A percentile compares a stretch with the other conserved stretches of the same genome.
These are phyloP conservation scores for Diadophis punctatus DNA, from an alignment of 2,113 vertebrate genomes.

Conservation along the genomic window DNA sequence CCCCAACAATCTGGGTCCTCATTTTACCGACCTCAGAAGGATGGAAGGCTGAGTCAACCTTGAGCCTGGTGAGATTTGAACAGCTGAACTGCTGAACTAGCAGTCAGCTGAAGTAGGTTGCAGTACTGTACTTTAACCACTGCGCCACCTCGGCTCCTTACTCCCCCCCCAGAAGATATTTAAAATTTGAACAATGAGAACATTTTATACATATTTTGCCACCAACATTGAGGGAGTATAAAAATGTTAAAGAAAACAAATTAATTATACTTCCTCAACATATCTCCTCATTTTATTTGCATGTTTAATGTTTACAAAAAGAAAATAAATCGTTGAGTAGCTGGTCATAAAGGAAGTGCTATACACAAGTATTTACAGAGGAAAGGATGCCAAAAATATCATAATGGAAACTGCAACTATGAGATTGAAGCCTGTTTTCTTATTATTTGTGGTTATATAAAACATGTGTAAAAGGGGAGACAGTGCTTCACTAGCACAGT, in stretches of 20 bases:
- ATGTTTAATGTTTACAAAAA: background rate
- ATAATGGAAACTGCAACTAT: background rate
- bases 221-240: background rate
- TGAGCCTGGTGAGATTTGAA: too few species aligned
- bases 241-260: background rate
- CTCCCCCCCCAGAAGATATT: background rate
- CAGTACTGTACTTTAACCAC: too few species aligned
- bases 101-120: too few species aligned
- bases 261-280: background rate
- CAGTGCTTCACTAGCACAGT: background rate
- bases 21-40: too few species aligned
- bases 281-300: background rate
- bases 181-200: background rate
- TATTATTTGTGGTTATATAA: background rate
- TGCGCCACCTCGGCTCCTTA: too few species aligned
- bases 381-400: background rate
- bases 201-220: background rate
- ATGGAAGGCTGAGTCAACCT: too few species aligned
- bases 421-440: background rate
- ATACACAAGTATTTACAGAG: background rate
- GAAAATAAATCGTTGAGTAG: background rate
- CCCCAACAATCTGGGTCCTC: too few species aligned
- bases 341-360: background rate
- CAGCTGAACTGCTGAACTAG: too few species aligned
- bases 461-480: background rate